Evolutionary conservation across 2,113 vertebrate species (phyloP), one percentile per base, ranked within the genome.

Genomic region (Pheucticus melanocephalus): DNA sequence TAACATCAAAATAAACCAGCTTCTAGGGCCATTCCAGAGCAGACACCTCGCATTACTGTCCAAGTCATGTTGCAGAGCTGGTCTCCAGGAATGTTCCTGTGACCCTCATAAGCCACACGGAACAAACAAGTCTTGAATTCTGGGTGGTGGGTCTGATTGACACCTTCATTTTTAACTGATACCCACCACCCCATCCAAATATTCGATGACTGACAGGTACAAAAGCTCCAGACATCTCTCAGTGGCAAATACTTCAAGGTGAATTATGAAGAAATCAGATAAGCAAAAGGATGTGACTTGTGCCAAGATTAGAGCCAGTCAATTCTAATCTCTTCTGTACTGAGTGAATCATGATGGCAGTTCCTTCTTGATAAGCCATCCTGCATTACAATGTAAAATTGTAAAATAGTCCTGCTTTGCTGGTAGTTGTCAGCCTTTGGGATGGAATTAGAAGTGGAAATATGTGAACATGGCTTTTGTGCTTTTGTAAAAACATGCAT

Each of bases 101-200:
- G 97, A 86, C 98, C 97, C 1, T 89, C 81, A 5, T 98, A 98
- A 10, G 97, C 98, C 98, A 98, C 96, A 21, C 97, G 98, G 93
- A 99, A 98, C 80, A 98, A 98, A 65, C 97, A 98, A 44, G 97
- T 98, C 59, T 97, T 98, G 89, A 98, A 98, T 94, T 99, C 98
- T 35, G 98, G 97, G 65, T 98, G 98, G 40, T 98, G 96, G 45
- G 97, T 98, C 30, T 95, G 90, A 95, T 97, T 95, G 8, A 98
- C 98, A 85, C 98, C 97, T 94, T 98, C 98, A 15, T 98, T 98
- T 98, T 97, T 87, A 98, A 98, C 89, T 98, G 96, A 68, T 97
- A 95, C 8, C 97, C 98, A 39, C 97, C 77, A 98, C 96, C 28
- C 96, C 82, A 91, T 98, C 98, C 15, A 98, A 87, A 48, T 97